These are phyloP conservation scores for Apoderus coryli DNA, from an alignment of 2,888 invertebrate species.

Conservation along the genomic window DNA sequence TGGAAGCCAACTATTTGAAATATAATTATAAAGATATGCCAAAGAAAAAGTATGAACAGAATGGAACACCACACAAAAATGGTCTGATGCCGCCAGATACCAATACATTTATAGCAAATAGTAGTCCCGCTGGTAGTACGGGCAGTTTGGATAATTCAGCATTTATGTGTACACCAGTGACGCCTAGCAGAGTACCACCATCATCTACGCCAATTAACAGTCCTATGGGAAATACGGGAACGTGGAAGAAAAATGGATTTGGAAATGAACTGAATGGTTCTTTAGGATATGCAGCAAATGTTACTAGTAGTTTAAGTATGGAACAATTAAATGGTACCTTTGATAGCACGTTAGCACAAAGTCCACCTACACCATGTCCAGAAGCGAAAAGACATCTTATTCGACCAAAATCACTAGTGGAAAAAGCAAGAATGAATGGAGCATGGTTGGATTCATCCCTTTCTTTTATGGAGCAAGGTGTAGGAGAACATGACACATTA, in stretches of 20 bases:
- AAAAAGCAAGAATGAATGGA: slow-evolving; percentile 87
- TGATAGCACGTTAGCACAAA: slow-evolving; percentile 64
- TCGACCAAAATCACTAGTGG: slow-evolving; percentile 73
- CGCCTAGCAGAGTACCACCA: slow-evolving; percentile 42
- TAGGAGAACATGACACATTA: slow-evolving; percentile 83
- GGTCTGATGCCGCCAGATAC: slow-evolving; percentile 52
- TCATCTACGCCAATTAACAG: slow-evolving; percentile 62
- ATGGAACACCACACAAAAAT: slow-evolving; percentile 34
- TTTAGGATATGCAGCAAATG: slow-evolving; percentile 34
- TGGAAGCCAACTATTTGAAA: slow-evolving; percentile 71
- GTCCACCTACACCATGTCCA: slow-evolving; percentile 65
- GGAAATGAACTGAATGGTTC: slow-evolving; percentile 33
- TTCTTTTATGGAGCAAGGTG: slow-evolving; percentile 98
- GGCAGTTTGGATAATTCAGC: slow-evolving; percentile 46
- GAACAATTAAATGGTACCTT: slow-evolving; percentile 54
- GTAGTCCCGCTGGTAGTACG: slow-evolving; percentile 55
- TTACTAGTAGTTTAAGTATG: slow-evolving; percentile 36
- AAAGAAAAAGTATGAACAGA: slow-evolving; percentile 36
- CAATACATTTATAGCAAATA: slow-evolving; percentile 65
- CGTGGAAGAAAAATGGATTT: slow-evolving; percentile 43
- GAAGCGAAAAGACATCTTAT: slow-evolving; percentile 66
- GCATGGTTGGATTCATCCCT: slow-evolving; percentile 96
- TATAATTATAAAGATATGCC: slow-evolving; percentile 66
- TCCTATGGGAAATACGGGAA: slow-evolving; percentile 49
- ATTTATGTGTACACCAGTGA: slow-evolving; percentile 46